Evolutionary conservation across 2,797 vertebrate genomes (phyloP).

Genomic region (Denticeps clupeoides): DNA sequence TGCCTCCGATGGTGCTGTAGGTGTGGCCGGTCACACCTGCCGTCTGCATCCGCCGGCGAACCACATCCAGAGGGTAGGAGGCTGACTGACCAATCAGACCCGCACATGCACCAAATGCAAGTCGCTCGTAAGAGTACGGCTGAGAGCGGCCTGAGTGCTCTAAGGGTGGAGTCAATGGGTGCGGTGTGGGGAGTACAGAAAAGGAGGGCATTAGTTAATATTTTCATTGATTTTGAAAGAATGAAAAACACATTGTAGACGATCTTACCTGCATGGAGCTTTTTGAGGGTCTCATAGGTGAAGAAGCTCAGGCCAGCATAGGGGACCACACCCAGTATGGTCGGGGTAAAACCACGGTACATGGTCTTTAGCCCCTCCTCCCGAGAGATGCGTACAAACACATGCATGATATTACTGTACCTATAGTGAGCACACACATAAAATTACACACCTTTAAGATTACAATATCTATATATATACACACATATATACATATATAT

Average conservation of each 20-base stretch:
- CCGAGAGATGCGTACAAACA: constrained; percentile 84
- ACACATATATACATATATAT: not conserved
- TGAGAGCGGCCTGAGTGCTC: constrained; percentile 69
- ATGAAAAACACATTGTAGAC: not conserved
- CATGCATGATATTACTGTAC: constrained; percentile 93
- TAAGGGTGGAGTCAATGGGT: constrained; percentile 26
- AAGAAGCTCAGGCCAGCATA: constrained; percentile 96
- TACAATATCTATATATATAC: not conserved
- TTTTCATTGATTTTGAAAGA: not conserved
- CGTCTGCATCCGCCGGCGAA: constrained; percentile 93
- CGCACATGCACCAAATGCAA: constrained; percentile 84
- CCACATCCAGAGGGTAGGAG: constrained; percentile 92
- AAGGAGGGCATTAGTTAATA: not conserved
- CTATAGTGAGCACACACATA: constrained; percentile 40
- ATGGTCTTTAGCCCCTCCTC: constrained; percentile 86
- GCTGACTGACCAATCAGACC: constrained; percentile 88
- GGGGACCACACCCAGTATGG: constrained; percentile 83
- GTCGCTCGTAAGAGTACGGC: constrained; percentile 73
- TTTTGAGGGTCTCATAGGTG: constrained; percentile 91
- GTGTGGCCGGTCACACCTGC: constrained; percentile 77
- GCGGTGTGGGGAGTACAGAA: not conserved
- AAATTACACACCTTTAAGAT: not conserved
- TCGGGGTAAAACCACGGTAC: constrained; percentile 85
- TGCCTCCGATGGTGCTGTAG: constrained; percentile 65
- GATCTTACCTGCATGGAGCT: constrained; percentile 74